Conservation (phyloP, 1,140 invertebrate genomes). For the Panulirus ornatus region DNA sequence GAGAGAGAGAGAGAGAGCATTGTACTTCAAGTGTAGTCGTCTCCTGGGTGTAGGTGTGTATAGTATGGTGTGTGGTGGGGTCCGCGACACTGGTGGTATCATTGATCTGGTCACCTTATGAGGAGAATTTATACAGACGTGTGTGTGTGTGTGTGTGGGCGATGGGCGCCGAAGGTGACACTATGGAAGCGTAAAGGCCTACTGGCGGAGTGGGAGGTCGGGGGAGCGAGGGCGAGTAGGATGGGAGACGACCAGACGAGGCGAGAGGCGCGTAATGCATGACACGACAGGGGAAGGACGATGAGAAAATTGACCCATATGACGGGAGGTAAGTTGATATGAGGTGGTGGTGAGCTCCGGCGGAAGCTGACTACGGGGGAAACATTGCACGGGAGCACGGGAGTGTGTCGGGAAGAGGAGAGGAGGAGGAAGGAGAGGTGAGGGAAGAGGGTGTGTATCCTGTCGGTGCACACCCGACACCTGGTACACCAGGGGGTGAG, state of each 20-base stretch:
- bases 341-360: neutral
- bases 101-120: neutral
- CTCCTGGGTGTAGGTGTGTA: neutral
- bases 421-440: neutral
- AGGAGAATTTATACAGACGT: neutral
- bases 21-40: too few species aligned
- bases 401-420: neutral
- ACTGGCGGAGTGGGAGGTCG: neutral
- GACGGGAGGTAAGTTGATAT: neutral
- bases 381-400: neutral
- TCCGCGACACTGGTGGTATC: too few species aligned
- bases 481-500: too few species aligned
- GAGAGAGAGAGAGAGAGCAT: too few species aligned
- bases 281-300: neutral
- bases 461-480: too few species aligned
- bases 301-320: neutral
- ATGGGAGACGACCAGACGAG: neutral
- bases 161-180: neutral
- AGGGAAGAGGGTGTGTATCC: too few species aligned
- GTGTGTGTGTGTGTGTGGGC: neutral
- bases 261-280: neutral
- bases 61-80: neutral
- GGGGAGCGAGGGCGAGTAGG: neutral
- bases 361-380: neutral
- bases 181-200: neutral